phyloP scores from a whole-genome alignment of 2,797 vertebrate species.

The Chaetophractus vellerosus region DNA sequence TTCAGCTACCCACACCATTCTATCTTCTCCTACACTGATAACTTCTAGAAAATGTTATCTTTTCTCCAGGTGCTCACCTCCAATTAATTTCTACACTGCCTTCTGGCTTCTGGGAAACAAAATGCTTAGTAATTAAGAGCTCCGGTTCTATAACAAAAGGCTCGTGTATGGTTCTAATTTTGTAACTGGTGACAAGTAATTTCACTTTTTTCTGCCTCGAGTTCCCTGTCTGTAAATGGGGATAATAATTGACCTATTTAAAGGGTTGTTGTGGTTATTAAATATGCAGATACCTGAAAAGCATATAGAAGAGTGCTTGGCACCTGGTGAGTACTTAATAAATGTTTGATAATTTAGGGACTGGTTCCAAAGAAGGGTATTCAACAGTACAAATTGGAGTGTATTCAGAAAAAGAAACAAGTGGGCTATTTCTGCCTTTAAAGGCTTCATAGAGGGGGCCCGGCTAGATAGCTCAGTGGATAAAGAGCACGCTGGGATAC shows the following conservation, averaged over 20 bases:
- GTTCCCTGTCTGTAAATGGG: neutral
- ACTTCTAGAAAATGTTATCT: neutral
- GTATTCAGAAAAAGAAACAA: neutral
- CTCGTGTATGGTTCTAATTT: neutral
- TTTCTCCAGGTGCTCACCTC: neutral
- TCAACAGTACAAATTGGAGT: neutral
- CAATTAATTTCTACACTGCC: neutral
- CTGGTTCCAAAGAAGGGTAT: neutral
- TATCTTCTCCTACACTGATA: neutral
- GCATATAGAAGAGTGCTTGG: neutral
- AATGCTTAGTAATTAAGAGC: neutral
- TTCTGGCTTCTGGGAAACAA: neutral
- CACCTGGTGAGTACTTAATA: neutral
- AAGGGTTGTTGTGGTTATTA: neutral
- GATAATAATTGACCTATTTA: neutral
- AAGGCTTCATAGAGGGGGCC: neutral
- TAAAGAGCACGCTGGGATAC: too few species aligned
- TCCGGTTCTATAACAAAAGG: neutral
- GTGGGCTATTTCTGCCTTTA: neutral
- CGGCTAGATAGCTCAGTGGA: too few species aligned
- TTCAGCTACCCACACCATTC: neutral
- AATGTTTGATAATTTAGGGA: neutral
- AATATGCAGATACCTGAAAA: neutral
- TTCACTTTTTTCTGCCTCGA: neutral
- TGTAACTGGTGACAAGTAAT: neutral